Evolutionary conservation across 2,888 invertebrate genomes (phyloP), one percentile per base, ranked within the genome.

Genomic region (Mythimna vitellina): DNA sequence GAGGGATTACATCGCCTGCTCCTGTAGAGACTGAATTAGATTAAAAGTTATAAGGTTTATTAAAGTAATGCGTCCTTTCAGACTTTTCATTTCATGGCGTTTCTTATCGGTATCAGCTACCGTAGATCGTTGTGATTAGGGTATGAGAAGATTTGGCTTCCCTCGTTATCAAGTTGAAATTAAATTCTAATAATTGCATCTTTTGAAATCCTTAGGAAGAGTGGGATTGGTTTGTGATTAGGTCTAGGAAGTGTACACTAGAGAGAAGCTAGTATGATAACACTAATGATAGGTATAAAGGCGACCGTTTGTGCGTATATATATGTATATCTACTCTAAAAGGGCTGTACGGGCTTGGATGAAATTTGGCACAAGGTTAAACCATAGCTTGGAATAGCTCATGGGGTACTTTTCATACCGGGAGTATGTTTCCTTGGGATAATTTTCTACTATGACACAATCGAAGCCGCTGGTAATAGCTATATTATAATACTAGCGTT

Each of bases 31-130:
- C 25, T 42, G 54, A 82, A 65, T 77, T 67, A 65, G 81, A 81
- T 81, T 75, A 76, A 64, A 80, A 78, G 64, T 75, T 58, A 54
- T 75, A 77, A 76, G 75, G 65, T 74, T 74, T 81, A 78, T 81
- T 77, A 65, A 69, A 62, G 65, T 65, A 78, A 77, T 54, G 76
- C 51, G 81, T 38, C 81, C 61, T 80, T 80, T 80, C 81, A 63
- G 53, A 53, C 12, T 56, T 73, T 65, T 63, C 53, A 61, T 54
- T 65, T 63, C 38, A 65, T 60, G 12, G 57, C n/a, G 57, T 53
- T 53, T 53, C 65, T 76, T 77, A 77, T 76, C 80, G 56, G 56
- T 54, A 22, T 3, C 14, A 38, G 35, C 38, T 22, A 22, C 38
- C 22, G 22, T 12, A 38, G 60, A 60, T 58, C n/a, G 38, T 38